phyloP scores from a whole-genome alignment of 2,888 invertebrate genomes.

The Fissipunctia ypsillon region DNA sequence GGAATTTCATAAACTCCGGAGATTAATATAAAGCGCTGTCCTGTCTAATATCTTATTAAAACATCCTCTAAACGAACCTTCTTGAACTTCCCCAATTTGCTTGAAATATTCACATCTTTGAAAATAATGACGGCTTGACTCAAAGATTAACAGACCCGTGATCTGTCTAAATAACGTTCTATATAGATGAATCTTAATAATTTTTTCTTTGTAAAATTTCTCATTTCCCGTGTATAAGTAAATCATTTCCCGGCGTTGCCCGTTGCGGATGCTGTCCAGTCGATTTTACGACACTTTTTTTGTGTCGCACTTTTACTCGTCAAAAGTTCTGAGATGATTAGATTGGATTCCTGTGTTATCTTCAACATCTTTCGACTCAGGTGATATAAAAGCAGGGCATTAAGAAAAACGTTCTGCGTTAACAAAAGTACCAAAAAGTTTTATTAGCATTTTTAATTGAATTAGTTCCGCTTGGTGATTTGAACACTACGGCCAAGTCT shows the following conservation, averaged over 20 bases:
- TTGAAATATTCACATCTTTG: conserved; percentile 50
- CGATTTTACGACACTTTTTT: conserved; percentile 68
- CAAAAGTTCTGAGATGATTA: conserved; percentile 65
- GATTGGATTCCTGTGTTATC: conserved; percentile 59
- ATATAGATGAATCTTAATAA: conserved; percentile 58
- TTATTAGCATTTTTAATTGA: conserved; percentile 50
- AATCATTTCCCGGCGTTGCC: conserved; percentile 65
- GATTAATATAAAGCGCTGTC: conserved; percentile 42
- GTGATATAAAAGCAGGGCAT: conserved; percentile 53
- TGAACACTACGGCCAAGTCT: not conserved
- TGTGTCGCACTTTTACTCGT: conserved; percentile 60
- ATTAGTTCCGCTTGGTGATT: conserved; percentile 34
- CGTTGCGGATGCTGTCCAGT: conserved; percentile 51
- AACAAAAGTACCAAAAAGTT: conserved; percentile 39
- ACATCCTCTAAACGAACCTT: conserved; percentile 30
- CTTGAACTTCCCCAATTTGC: conserved; percentile 37
- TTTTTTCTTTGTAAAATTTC: conserved; percentile 66
- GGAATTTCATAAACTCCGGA: conserved; percentile 45
- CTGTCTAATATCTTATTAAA: conserved; percentile 47
- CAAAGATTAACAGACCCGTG: conserved; percentile 41
- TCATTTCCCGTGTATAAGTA: conserved; percentile 67
- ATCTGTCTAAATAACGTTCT: conserved; percentile 38
- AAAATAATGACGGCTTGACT: conserved; percentile 39
- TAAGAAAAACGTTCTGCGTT: conserved; percentile 49
- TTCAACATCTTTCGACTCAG: conserved; percentile 53